phyloP scores from a whole-genome alignment of 1,140 invertebrate genomes.

The Leptopilina boulardi region DNA sequence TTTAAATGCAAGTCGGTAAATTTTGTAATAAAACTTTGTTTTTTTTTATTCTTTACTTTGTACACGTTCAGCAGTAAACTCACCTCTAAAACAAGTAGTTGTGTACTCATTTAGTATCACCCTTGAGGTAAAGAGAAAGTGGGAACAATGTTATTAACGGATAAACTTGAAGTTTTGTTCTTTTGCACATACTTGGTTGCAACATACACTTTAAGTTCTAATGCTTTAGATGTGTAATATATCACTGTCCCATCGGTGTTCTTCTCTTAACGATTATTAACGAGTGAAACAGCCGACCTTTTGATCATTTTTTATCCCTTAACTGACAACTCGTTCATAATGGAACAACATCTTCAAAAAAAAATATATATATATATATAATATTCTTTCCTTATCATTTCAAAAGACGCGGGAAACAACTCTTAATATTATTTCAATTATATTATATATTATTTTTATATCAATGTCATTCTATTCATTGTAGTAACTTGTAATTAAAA shows the following conservation, averaged over 20 bases:
- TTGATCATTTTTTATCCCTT: constrained; percentile 27
- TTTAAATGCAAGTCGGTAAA: background rate
- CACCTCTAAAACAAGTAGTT: background rate
- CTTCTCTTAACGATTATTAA: constrained; percentile 59
- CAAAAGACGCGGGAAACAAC: no score
- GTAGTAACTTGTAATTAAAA: no score
- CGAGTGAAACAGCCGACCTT: constrained; percentile 39
- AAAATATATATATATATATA: no score
- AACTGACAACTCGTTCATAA: background rate
- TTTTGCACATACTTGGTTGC: background rate
- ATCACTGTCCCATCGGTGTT: constrained; percentile 51
- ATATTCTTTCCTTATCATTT: background rate
- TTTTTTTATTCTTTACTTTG: background rate
- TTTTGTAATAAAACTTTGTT: background rate
- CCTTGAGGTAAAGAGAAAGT: constrained; percentile 19
- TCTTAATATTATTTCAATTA: no score
- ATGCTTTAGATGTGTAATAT: constrained; percentile 39
- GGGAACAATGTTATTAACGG: constrained; percentile 29
- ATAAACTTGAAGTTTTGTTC: constrained; percentile 18
- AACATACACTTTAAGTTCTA: background rate
- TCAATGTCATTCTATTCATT: no score
- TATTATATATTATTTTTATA: no score
- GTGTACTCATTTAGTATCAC: constrained; percentile 24
- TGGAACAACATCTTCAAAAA: background rate
- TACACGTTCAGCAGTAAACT: constrained; percentile 13